These are phyloP conservation scores for Lampris incognitus DNA, from an alignment of 2,113 vertebrate genomes.

Conservation along the genomic window DNA sequence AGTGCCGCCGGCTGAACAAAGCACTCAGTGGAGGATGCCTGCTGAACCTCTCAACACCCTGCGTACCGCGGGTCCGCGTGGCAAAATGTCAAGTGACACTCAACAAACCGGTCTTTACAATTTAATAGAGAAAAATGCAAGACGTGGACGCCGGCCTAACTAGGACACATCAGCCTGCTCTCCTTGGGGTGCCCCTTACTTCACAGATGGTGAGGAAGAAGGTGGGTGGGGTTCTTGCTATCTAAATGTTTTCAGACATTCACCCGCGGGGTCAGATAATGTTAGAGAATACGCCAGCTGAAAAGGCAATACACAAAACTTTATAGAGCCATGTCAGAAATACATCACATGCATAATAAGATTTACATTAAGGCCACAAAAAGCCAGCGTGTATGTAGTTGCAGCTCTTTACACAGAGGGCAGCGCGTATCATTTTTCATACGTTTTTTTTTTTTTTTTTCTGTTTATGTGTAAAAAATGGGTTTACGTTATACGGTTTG, in stretches of 20 bases:
- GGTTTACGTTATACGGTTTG: neutral
- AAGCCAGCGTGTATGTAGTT: neutral
- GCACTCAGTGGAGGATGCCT: slow-evolving; percentile 60
- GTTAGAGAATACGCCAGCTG: neutral
- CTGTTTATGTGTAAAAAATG: neutral
- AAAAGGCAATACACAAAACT: neutral
- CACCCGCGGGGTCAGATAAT: slow-evolving; percentile 2
- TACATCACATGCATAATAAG: slow-evolving; percentile 11
- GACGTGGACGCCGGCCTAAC: slow-evolving; percentile 76
- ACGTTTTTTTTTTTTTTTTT: no score
- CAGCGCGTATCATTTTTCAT: neutral
- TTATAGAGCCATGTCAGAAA: neutral
- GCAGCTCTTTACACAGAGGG: neutral
- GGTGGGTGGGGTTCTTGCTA: slow-evolving; percentile 7
- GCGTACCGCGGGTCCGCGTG: slow-evolving; percentile 44
- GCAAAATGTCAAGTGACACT: slow-evolving; percentile 83
- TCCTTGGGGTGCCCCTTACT: slow-evolving; percentile 47
- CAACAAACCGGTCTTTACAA: slow-evolving; percentile 81
- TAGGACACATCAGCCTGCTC: slow-evolving; percentile 74
- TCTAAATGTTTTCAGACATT: neutral
- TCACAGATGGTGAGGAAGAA: neutral
- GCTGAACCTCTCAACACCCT: slow-evolving; percentile 46
- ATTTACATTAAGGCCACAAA: slow-evolving; percentile 6
- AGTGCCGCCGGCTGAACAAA: slow-evolving; percentile 68
- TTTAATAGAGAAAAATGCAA: slow-evolving; percentile 83